Conservation (phyloP, 53 echinoderm and acorn worm species). For the Holothuria leucospilota region DNA sequence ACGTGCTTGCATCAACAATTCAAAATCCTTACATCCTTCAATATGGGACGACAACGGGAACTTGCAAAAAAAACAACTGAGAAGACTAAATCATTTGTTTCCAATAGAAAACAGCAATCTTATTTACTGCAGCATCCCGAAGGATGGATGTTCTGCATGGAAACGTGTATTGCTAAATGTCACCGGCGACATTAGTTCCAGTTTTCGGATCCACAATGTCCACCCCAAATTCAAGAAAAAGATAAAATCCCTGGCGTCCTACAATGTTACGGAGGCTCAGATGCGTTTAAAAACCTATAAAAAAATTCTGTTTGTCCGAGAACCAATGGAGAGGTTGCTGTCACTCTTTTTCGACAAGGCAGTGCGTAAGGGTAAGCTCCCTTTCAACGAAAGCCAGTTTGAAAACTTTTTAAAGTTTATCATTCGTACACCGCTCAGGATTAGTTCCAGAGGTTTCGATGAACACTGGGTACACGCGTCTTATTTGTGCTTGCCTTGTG, state of each 20-base stretch:
- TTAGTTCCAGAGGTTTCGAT: background rate
- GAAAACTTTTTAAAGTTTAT: conserved; percentile 7
- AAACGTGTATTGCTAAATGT: conserved; percentile 1
- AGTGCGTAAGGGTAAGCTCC: background rate
- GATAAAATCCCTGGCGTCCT: background rate
- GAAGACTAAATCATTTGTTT: conserved; percentile 18
- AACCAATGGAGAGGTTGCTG: conserved; percentile 10
- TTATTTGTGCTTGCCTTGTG: conserved; percentile 14
- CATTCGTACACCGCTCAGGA: no score
- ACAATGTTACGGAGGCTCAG: conserved; percentile 6
- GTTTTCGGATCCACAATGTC: background rate
- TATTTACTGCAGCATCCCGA: conserved; percentile 14
- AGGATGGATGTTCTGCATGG: conserved; percentile 17
- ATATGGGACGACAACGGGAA: conserved; percentile 12
- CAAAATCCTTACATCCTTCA: background rate
- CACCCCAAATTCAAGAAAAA: background rate
- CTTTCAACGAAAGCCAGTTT: conserved; percentile 5
- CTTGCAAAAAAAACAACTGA: background rate
- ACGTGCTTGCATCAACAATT: no score
- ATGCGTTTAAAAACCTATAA: background rate
- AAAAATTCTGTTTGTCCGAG: conserved; percentile 12
- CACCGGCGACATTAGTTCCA: background rate
- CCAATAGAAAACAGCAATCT: background rate
- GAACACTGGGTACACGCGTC: conserved; percentile 16
- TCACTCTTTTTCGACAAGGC: conserved; percentile 23